phyloP scores from a whole-genome alignment of 2,797 vertebrate genomes.

The Gallirallus australis region DNA sequence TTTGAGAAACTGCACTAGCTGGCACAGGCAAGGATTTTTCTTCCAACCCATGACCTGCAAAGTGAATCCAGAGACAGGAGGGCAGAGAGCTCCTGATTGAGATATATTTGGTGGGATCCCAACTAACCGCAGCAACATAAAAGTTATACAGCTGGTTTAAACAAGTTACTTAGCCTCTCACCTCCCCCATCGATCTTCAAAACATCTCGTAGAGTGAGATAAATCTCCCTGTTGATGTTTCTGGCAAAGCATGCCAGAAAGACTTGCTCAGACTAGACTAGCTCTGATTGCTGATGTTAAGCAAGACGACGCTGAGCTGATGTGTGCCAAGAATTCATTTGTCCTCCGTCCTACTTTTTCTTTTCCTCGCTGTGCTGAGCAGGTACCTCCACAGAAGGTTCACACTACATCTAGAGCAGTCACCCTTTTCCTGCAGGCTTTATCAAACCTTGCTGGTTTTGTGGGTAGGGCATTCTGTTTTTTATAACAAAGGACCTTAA shows the following conservation, averaged over 20 bases:
- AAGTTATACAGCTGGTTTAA: background rate
- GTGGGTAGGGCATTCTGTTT: background rate
- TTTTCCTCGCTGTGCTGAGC: background rate
- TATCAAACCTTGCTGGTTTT: background rate
- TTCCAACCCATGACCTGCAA: fast-evolving
- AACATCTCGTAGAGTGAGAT: background rate
- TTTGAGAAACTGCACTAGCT: fast-evolving
- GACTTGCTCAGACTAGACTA: background rate
- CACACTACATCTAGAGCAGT: background rate
- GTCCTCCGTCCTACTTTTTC: background rate
- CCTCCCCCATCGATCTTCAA: background rate
- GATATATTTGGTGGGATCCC: background rate
- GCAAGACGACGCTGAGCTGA: background rate
- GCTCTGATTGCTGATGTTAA: background rate
- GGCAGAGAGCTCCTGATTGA: background rate
- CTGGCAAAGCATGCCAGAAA: background rate
- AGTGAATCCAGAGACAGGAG: background rate
- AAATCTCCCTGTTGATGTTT: background rate
- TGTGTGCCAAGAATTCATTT: background rate
- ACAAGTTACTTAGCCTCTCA: background rate
- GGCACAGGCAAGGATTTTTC: background rate
- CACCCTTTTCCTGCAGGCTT: background rate
- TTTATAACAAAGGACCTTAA: background rate
- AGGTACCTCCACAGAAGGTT: background rate
- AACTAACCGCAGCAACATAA: background rate